Evolutionary conservation across 2,888 invertebrate genomes (phyloP).

Genomic region (Nomada fucata): DNA sequence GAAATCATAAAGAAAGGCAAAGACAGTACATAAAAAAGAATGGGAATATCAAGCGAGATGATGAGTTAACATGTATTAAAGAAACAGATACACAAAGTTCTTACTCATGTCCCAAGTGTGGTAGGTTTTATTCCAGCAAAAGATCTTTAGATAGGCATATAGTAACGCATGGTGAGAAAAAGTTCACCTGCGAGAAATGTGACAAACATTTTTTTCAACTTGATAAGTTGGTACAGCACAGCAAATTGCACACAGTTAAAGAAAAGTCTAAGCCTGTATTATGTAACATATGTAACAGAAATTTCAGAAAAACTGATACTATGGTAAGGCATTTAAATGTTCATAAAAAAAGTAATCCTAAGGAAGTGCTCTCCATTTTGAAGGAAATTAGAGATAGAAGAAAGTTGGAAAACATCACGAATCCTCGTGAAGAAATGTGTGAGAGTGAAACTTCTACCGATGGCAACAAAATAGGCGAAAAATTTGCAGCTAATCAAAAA

Average conservation of each 20-base stretch:
- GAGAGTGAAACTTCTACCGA: conserved; percentile 4
- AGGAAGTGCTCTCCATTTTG: conserved; percentile 76
- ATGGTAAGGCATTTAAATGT: conserved; percentile 79
- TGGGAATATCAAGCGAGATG: conserved; percentile 57
- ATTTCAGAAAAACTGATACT: conserved; percentile 76
- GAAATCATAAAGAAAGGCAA: conserved; percentile 76
- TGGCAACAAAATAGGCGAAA: conserved; percentile 11
- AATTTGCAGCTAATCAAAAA: background rate
- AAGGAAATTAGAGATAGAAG: conserved; percentile 77
- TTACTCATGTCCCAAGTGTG: conserved; percentile 69
- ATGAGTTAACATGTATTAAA: conserved; percentile 39
- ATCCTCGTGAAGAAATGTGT: conserved; percentile 10
- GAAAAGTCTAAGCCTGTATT: conserved; percentile 67
- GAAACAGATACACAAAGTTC: conserved; percentile 38
- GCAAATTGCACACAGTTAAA: conserved; percentile 65
- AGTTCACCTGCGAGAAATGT: conserved; percentile 72
- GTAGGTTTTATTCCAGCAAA: conserved; percentile 69
- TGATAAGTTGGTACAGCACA: conserved; percentile 68
- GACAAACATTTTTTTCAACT: conserved; percentile 66
- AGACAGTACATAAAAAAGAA: conserved; percentile 77
- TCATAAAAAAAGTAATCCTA: conserved; percentile 77
- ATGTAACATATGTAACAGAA: conserved; percentile 78
- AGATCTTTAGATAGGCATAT: conserved; percentile 68
- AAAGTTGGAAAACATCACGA: conserved; percentile 63
- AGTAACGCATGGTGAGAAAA: conserved; percentile 61